Conservation (phyloP, 2,888 invertebrate genomes). For the Leucophenga maculata region DNA sequence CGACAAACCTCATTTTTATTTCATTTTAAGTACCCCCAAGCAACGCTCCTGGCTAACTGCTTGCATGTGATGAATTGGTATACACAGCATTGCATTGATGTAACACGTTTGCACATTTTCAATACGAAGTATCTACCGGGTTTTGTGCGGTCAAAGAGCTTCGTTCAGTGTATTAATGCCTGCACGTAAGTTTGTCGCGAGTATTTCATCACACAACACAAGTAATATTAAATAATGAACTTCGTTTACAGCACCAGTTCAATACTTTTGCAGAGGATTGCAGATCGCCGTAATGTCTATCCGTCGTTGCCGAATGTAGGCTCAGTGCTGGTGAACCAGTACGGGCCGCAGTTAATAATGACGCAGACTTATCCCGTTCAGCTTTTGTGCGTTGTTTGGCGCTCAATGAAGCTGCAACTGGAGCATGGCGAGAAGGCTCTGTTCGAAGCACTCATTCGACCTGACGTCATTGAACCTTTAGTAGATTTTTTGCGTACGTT, state of each 20-base stretch:
- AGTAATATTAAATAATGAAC: constrained; percentile 8
- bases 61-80: constrained; percentile 65
- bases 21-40: constrained; percentile 65
- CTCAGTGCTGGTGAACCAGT: constrained; percentile 61
- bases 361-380: constrained; percentile 67
- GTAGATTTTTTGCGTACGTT: constrained; percentile 56
- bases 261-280: constrained; percentile 56
- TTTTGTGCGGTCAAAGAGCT: constrained; percentile 62
- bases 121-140: constrained; percentile 61
- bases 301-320: constrained; percentile 68
- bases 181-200: constrained; percentile 56
- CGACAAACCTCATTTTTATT: background rate
- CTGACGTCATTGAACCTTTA: constrained; percentile 59
- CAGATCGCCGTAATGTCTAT: constrained; percentile 67
- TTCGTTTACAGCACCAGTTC: constrained; percentile 56
- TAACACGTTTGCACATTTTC: constrained; percentile 57
- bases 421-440: constrained; percentile 48
- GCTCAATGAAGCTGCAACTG: constrained; percentile 55
- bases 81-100: constrained; percentile 45
- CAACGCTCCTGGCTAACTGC: constrained; percentile 64
- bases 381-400: constrained; percentile 64
- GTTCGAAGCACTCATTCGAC: constrained; percentile 55
- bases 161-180: constrained; percentile 54
- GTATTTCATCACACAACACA: background rate
- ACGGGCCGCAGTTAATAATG: constrained; percentile 67